Percentiles rank a stretch among this genome's conserved stretches.
These are phyloP conservation scores for Sarcophaga subvicina DNA, from an alignment of 2,888 invertebrate species.

Conservation along the genomic window DNA sequence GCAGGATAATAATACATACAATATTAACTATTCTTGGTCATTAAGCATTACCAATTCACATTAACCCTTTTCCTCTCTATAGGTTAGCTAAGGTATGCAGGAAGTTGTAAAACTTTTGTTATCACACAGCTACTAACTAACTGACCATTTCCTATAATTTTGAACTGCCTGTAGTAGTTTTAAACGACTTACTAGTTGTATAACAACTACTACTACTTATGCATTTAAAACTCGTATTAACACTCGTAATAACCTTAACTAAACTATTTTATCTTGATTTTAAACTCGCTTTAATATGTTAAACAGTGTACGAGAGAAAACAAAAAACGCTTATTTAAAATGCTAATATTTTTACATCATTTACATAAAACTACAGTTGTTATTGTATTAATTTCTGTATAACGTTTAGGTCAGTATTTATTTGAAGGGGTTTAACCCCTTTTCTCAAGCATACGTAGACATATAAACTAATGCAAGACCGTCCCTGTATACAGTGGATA, in stretches of 20 bases:
- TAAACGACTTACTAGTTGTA: background rate
- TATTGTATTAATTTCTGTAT: background rate
- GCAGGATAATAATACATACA: slow-evolving; percentile 17
- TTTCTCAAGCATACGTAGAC: background rate
- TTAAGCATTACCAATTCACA: background rate
- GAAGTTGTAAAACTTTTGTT: slow-evolving; percentile 25
- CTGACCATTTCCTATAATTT: background rate
- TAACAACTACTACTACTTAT: background rate
- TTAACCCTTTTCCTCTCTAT: slow-evolving; percentile 36
- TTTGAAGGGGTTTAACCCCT: background rate
- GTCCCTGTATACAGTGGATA: no score
- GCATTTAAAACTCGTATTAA: background rate
- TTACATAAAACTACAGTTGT: background rate
- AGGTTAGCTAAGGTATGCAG: background rate
- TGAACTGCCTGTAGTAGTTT: background rate
- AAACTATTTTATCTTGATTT: slow-evolving; percentile 49
- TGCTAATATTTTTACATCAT: slow-evolving; percentile 26
- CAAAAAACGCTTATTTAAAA: slow-evolving; percentile 37
- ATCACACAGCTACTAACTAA: slow-evolving; percentile 26
- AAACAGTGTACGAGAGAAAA: background rate
- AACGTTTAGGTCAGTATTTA: background rate
- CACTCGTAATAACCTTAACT: slow-evolving; percentile 13
- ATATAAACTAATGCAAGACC: background rate
- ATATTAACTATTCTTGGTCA: background rate
- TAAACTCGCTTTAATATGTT: slow-evolving; percentile 41